These are phyloP conservation scores for Cyanistes caeruleus DNA, from an alignment of 2,113 vertebrate genomes.

Conservation along the genomic window DNA sequence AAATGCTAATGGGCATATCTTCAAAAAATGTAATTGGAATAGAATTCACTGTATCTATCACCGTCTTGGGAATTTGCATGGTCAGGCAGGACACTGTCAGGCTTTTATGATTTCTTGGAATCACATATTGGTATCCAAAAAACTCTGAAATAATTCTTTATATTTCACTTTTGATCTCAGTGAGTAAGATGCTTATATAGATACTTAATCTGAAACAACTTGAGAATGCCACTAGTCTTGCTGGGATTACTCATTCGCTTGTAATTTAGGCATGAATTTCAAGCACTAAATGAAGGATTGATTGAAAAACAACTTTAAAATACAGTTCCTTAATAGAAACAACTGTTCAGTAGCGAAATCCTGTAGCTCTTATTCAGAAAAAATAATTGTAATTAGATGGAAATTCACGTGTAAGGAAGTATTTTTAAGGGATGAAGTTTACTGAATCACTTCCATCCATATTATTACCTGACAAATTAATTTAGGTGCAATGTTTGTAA, in stretches of 20 bases:
- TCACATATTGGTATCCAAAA: not conserved
- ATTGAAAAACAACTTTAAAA: not conserved
- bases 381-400: not conserved
- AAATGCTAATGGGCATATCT: not conserved
- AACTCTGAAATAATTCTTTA: not conserved
- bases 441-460: not conserved
- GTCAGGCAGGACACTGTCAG: not conserved
- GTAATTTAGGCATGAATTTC: not conserved
- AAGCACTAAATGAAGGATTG: not conserved
- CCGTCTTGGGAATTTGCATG: not conserved
- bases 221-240: not conserved
- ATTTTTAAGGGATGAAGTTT: not conserved
- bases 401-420: not conserved
- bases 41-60: not conserved
- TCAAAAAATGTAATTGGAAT: not conserved
- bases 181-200: not conserved
- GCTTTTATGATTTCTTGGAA: not conserved
- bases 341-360: not conserved
- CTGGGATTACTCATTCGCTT: not conserved
- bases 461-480: not conserved
- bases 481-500: not conserved
- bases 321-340: not conserved
- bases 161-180: not conserved
- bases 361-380: not conserved
- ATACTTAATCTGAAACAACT: not conserved